phyloP scores from a whole-genome alignment of 2,113 vertebrate genomes.

The Arizona elegans region DNA sequence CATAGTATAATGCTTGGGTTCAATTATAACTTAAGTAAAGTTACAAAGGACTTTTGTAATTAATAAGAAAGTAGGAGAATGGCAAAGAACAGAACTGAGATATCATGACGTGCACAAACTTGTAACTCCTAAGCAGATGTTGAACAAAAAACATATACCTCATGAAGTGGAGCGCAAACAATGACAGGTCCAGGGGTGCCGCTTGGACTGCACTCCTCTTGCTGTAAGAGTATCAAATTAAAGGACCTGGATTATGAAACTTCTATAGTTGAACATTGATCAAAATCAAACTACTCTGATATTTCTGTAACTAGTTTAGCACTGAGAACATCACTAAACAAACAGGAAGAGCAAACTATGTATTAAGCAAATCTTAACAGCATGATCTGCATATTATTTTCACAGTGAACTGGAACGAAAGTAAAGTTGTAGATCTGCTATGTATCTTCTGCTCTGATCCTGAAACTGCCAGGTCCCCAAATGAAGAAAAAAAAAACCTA shows the following conservation, averaged over 20 bases:
- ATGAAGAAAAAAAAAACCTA: neutral
- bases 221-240: neutral
- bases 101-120: neutral
- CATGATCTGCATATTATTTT: conserved; percentile 22
- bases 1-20: neutral
- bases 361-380: conserved; percentile 13
- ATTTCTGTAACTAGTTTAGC: neutral
- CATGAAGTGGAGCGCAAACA: neutral
- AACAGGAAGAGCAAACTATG: conserved; percentile 8
- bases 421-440: neutral
- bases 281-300: neutral
- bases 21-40: neutral
- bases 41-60: neutral
- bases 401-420: neutral
- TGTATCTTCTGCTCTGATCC: neutral
- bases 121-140: neutral
- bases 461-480: neutral
- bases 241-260: neutral
- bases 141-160: neutral
- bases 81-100: neutral
- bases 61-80: neutral
- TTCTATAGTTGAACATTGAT: neutral
- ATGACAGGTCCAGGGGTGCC: neutral
- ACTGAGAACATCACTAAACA: conserved; percentile 1
- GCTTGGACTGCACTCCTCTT: neutral